Evolutionary conservation across 2,113 vertebrate genomes (phyloP).

Genomic region (Plectropomus leopardus): DNA sequence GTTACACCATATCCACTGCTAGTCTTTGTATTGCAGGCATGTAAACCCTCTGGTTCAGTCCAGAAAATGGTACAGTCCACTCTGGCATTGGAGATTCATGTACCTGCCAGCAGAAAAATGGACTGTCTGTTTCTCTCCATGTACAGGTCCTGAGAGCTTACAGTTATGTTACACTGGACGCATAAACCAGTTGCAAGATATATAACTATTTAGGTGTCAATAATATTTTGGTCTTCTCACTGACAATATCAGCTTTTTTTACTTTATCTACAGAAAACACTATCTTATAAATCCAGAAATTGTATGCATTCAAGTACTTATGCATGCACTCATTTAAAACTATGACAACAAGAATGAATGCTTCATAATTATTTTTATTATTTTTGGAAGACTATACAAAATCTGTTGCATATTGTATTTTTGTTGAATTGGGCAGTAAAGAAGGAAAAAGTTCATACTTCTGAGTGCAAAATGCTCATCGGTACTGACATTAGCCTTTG

Average conservation of each 20-base stretch:
- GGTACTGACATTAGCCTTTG: not conserved
- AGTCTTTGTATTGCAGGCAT: conserved; percentile 4
- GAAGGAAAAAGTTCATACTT: not conserved
- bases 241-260: not conserved
- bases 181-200: conserved; percentile 27
- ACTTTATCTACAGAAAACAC: conserved; percentile 1
- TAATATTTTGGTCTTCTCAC: not conserved
- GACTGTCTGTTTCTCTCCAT: conserved; percentile 35
- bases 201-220: conserved; percentile 22
- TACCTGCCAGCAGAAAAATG: conserved; percentile 50
- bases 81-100: conserved; percentile 19
- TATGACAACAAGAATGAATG: not conserved
- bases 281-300: not conserved
- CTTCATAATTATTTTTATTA: not conserved
- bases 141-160: conserved; percentile 31
- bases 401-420: not conserved
- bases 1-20: conserved; percentile 1
- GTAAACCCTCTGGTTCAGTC: not conserved
- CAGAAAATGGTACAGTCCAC: conserved; percentile 23
- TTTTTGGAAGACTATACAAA: not conserved
- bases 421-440: not conserved
- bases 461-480: not conserved
- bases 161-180: conserved; percentile 29
- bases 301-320: not conserved
- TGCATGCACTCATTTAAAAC: too few species aligned